Base-by-base conservation (phyloP, 1,140 invertebrate genomes). In the Leptinotarsa lineolata region DNA sequence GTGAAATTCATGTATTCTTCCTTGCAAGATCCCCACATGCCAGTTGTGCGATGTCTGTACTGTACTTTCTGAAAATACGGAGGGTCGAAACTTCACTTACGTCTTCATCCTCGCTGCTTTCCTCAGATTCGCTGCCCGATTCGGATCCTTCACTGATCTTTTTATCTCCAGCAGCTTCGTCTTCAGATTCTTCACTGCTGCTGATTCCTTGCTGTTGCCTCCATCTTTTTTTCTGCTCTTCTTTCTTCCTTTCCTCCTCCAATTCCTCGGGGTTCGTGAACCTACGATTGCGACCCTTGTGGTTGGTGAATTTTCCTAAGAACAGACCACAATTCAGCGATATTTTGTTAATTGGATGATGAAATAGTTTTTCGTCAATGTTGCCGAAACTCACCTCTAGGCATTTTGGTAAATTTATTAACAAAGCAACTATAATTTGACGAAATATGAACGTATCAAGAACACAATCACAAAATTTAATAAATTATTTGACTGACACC, bases 201-300 rank as follows among this genome's bases (percentile, higher is more conserved):
- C 72, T 76, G 48, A 78, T 78, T 70, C 81, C 81, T 58, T 78
- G 72, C 45, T 87, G 83, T 83, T 91, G 90, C 84, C 90, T 90
- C 90, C 91, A 92, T 78, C 89, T 87, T 79, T 88, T 87, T 79
- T 90, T 87, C 79, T 90, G 89, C 82, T 92, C 89, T 74, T 93
- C 92, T 81, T 94, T 92, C 77, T 89, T 88, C n/a, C 92, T 88
- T 83, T 96, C 92, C 79, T 93, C 91, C 82, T 95, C 94, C 76
- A 98, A 85, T 82, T 97, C 95, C 81, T 97, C 95, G 21, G 95
- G 95, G 83, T 93, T 96, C 11, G 96, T 97, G 84, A 98, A 98
- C 83, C 94, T 93, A 75, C 96, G 92, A 81, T 91, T 92, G 72
- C 94, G 91, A 46, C 96, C 97, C 85, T 98, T 98, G 83, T 97